These are phyloP conservation scores for Xiphophorus maculatus DNA, from an alignment of 2,113 vertebrate genomes.

Conservation along the genomic window DNA sequence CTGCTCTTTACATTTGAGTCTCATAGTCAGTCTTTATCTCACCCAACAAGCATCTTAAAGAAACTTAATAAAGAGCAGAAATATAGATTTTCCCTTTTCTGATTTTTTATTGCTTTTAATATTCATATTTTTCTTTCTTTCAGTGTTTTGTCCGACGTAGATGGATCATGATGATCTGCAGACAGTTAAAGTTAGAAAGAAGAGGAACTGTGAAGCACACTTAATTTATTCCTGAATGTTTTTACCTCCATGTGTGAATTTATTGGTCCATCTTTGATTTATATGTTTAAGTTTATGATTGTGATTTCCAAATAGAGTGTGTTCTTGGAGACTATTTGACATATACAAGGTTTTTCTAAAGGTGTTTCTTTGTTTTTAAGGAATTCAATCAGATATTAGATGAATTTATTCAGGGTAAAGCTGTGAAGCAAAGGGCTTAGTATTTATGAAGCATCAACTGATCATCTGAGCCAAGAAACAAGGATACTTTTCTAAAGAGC, in stretches of 20 bases:
- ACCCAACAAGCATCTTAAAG: neutral
- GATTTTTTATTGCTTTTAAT: neutral
- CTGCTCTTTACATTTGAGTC: neutral
- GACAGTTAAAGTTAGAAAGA: conserved; percentile 39
- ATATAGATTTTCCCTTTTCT: neutral
- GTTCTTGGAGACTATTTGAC: neutral
- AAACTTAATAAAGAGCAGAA: neutral
- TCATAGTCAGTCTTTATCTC: neutral
- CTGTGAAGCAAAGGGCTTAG: conserved; percentile 22
- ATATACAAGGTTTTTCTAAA: conserved; percentile 15
- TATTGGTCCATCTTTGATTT: conserved; percentile 21
- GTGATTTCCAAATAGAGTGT: conserved; percentile 11
- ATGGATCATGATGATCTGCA: conserved; percentile 1
- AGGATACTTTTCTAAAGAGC: conserved; percentile 2
- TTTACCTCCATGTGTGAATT: conserved; percentile 32
- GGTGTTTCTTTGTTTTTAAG: no score
- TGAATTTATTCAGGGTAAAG: conserved; percentile 10
- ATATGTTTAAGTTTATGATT: conserved; percentile 15
- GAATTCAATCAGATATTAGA: neutral
- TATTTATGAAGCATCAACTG: conserved; percentile 22
- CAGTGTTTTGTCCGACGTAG: conserved; percentile 82
- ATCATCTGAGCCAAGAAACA: conserved; percentile 23
- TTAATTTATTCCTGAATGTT: conserved; percentile 66
- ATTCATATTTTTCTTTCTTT: conserved; percentile 40
- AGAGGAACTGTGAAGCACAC: conserved; percentile 53